Conservation (phyloP, 1,140 invertebrate species). For the Zaprionus taronus region DNA sequence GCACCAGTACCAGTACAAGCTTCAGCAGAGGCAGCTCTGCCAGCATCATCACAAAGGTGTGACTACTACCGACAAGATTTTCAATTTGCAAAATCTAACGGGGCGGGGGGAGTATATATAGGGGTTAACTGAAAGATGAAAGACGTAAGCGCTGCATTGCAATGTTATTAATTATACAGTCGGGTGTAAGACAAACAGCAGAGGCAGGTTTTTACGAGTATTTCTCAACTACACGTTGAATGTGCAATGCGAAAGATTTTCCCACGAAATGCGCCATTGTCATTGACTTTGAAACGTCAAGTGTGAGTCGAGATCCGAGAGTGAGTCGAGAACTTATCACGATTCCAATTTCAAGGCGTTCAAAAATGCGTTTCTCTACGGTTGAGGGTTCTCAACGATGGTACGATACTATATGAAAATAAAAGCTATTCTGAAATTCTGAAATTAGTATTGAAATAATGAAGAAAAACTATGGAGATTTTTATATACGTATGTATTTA, state of each 20-base stretch:
- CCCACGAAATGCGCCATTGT: slow-evolving; percentile 73
- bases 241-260: slow-evolving; percentile 73
- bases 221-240: slow-evolving; percentile 22
- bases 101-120: slow-evolving; percentile 8
- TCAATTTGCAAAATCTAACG: slow-evolving; percentile 26
- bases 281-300: slow-evolving; percentile 80
- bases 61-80: slow-evolving; percentile 47
- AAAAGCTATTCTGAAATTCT: background rate
- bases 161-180: slow-evolving; percentile 62
- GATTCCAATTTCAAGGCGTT: slow-evolving; percentile 61
- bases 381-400: slow-evolving; percentile 51
- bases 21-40: slow-evolving; percentile 42
- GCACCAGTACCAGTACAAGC: slow-evolving; percentile 14
- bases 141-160: slow-evolving; percentile 23
- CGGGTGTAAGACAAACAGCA: slow-evolving; percentile 56
- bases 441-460: too few relatives aligned
- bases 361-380: slow-evolving; percentile 55
- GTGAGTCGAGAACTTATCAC: slow-evolving; percentile 64
- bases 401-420: background rate
- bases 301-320: slow-evolving; percentile 29
- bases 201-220: slow-evolving; percentile 19
- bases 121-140: background rate
- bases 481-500: too few relatives aligned
- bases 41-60: slow-evolving; percentile 65
- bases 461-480: too few relatives aligned